These are phyloP conservation scores for Erythrocercus mccallii DNA, from an alignment of 2,113 vertebrate genomes.

Conservation along the genomic window DNA sequence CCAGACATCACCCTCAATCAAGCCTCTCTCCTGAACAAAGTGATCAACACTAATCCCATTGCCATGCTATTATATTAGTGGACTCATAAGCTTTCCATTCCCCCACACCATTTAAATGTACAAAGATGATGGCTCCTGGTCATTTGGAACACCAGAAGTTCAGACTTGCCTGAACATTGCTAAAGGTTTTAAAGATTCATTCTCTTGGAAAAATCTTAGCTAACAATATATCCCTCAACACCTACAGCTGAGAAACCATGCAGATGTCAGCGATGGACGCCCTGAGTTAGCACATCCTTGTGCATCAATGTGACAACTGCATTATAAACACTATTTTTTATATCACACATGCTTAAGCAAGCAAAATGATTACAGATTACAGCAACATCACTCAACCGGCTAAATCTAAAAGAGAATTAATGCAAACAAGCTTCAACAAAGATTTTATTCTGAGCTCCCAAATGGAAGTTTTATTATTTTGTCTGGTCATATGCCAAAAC, in stretches of 20 bases:
- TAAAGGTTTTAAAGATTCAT: background rate
- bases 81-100: background rate
- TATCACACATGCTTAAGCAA: background rate
- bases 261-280: background rate
- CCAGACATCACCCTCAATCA: background rate
- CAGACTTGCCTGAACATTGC: background rate
- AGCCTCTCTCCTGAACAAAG: background rate
- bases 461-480: background rate
- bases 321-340: background rate
- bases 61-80: background rate
- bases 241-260: background rate
- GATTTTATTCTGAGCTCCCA: background rate
- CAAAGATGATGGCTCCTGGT: background rate
- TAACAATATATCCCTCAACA: background rate
- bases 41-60: slow-evolving; percentile 5
- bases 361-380: background rate
- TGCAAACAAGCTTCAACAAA: background rate
- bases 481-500: background rate
- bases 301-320: background rate
- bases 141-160: background rate
- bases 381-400: background rate
- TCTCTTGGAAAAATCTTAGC: background rate
- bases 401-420: background rate
- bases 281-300: background rate
- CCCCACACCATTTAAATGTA: background rate